Evolutionary conservation across 1,140 invertebrate genomes (phyloP), one percentile per base, ranked within the genome.

Genomic region (Tetragnatha versicolor): DNA sequence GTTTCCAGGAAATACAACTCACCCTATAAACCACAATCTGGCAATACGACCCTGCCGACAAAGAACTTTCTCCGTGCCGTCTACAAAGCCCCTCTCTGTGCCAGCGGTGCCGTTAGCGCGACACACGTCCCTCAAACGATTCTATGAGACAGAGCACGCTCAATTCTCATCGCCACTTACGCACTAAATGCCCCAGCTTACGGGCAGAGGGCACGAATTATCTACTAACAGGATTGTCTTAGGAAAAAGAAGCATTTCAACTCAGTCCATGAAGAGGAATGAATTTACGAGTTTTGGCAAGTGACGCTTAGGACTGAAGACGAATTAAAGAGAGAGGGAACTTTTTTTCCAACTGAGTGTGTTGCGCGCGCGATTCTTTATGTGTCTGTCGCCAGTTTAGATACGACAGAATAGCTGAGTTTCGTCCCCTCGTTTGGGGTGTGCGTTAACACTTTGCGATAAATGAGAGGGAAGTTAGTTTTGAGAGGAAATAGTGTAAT

Each of bases 191-290:
- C 12, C 25, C 37, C 37, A 72, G 69, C 60, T 72, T 58, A 33
- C 25, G 53, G 51, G 35, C 69, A 58, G 49, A 72, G 53, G 69
- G 69, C 35, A 29, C n/a, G n/a, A 66, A 66, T 66, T 66, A 66
- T 66, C 42, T 66, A 42, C 42, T 1, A 66, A 42, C 27, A 9
- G 37, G 63, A 25, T 66, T 66, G 63, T 66, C 42, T 66, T 58
- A 7, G 17, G 39, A 58, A 58, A 47, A 47, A 29, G 37, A 72
- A 72, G 33, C 51, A 29, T 72, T 58, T 72, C 27, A 51, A 20
- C 17, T 20, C 29, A 17, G 55, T n/a, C 20, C 29, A 58, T 20
- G 31, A 31, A 33, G 29, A 45, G 35, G 53, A 33, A 55, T 58
- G 51, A 53, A 72, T 58, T 72, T 72, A 58, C 51, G 37, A 53